Conservation (phyloP, 2,888 invertebrate genomes). For the Athalia circularis region DNA sequence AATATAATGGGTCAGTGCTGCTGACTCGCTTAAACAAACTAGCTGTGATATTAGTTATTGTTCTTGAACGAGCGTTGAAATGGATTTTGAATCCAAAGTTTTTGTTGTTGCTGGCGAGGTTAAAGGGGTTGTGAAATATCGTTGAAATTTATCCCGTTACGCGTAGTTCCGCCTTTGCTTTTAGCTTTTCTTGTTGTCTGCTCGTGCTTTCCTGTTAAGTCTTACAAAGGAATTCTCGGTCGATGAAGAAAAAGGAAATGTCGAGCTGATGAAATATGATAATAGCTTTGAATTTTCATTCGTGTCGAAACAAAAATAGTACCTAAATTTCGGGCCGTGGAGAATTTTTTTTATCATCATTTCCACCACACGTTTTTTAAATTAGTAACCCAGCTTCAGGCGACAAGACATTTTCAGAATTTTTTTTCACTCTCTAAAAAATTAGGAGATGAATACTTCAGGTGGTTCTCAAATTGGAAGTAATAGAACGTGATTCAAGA, state of each 20-base stretch:
- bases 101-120: not conserved
- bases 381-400: no score
- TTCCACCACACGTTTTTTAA: not conserved
- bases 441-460: slow-evolving; percentile 6
- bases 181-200: slow-evolving; percentile 21
- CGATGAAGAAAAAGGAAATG: slow-evolving; percentile 25
- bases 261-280: slow-evolving; percentile 37
- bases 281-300: slow-evolving; percentile 35
- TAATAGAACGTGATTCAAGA: not conserved
- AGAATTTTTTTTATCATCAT: slow-evolving; percentile 14
- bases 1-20: not conserved
- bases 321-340: not conserved
- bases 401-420: not conserved
- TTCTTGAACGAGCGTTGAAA: not conserved
- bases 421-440: not conserved
- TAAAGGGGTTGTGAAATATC: slow-evolving; percentile 25
- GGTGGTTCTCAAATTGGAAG: slow-evolving; percentile 3
- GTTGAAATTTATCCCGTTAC: slow-evolving; percentile 30
- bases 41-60: not conserved
- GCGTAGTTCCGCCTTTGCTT: slow-evolving; percentile 31
- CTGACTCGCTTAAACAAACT: not conserved
- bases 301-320: not conserved
- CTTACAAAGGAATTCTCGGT: slow-evolving; percentile 14
- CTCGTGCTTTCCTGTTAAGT: slow-evolving; percentile 17
- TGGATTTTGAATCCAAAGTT: not conserved